Evolutionary conservation across 1,140 invertebrate species (phyloP).

Genomic region (Zophobas morio): DNA sequence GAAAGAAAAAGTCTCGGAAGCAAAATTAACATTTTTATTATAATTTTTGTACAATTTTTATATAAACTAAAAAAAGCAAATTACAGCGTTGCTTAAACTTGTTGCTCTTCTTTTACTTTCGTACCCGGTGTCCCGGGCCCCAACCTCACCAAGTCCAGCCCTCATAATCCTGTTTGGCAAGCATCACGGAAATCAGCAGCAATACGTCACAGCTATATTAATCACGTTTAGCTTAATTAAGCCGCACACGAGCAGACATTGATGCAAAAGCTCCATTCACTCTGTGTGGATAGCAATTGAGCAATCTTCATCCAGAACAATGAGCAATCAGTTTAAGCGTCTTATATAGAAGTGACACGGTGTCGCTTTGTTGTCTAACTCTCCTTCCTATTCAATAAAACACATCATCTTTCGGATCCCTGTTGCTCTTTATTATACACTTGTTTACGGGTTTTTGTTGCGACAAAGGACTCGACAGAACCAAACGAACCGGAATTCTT

Average conservation of each 20-base stretch:
- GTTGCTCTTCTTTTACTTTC: background rate
- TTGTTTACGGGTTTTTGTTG: conserved; percentile 35
- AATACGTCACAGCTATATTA: conserved; percentile 30
- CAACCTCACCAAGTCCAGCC: no score
- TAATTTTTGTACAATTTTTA: no score
- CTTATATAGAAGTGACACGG: conserved; percentile 25
- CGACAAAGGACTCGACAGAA: conserved; percentile 13
- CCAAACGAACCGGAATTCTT: conserved; percentile 8
- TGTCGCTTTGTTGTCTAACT: conserved; percentile 21
- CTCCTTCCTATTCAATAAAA: conserved; percentile 35
- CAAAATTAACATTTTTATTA: no score
- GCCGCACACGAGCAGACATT: conserved; percentile 32
- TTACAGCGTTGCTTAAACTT: no score
- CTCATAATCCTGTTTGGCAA: background rate
- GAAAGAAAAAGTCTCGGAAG: no score
- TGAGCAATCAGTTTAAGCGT: conserved; percentile 47
- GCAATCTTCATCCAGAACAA: conserved; percentile 44
- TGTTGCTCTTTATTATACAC: conserved; percentile 30
- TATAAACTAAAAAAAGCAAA: no score
- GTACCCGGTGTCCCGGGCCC: no score
- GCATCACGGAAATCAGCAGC: conserved; percentile 18
- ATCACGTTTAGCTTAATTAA: conserved; percentile 42
- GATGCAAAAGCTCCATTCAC: conserved; percentile 27
- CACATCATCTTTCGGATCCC: conserved; percentile 14
- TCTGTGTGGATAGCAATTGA: conserved; percentile 35